Evolutionary conservation across 2,888 invertebrate species (phyloP).

Genomic region (Melipona bicolor): DNA sequence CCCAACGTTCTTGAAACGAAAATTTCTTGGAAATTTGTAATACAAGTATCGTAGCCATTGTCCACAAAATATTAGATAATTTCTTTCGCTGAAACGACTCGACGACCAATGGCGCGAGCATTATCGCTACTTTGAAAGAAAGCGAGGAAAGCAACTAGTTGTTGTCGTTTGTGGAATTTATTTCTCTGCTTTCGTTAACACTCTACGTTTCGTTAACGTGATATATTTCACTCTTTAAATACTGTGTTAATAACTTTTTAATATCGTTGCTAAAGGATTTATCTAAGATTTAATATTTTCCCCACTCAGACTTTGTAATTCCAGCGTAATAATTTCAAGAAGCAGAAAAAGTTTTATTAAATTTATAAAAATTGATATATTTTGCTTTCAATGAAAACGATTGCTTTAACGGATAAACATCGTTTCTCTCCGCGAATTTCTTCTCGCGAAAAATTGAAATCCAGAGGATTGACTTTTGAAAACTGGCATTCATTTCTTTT

Average conservation of each 20-base stretch:
- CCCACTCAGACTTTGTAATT: no score
- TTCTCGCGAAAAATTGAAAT: conserved; percentile 42
- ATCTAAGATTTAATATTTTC: no score
- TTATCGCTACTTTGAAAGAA: conserved; percentile 51
- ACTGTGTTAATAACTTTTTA: no score
- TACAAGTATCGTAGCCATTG: conserved; percentile 13
- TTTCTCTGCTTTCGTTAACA: conserved; percentile 34
- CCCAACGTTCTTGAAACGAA: conserved; percentile 12
- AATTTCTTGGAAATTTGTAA: conserved; percentile 44
- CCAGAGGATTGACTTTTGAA: conserved; percentile 47
- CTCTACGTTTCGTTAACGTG: no score
- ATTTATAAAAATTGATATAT: no score
- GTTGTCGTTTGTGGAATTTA: conserved; percentile 47
- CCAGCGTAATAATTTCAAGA: no score
- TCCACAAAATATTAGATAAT: conserved; percentile 52
- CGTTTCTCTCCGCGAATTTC: conserved; percentile 29
- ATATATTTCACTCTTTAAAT: no score
- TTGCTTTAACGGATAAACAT: no score
- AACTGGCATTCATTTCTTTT: conserved; percentile 46
- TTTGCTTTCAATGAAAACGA: no score
- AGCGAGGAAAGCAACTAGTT: conserved; percentile 66
- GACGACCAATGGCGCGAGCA: conserved; percentile 46
- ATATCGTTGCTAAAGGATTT: no score
- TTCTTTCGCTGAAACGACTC: conserved; percentile 32
- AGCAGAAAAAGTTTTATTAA: no score